Percentiles rank a stretch among this genome's conserved stretches.
phyloP scores from a whole-genome alignment of 2,888 invertebrate genomes.

The Dorcus parallelipipedus region DNA sequence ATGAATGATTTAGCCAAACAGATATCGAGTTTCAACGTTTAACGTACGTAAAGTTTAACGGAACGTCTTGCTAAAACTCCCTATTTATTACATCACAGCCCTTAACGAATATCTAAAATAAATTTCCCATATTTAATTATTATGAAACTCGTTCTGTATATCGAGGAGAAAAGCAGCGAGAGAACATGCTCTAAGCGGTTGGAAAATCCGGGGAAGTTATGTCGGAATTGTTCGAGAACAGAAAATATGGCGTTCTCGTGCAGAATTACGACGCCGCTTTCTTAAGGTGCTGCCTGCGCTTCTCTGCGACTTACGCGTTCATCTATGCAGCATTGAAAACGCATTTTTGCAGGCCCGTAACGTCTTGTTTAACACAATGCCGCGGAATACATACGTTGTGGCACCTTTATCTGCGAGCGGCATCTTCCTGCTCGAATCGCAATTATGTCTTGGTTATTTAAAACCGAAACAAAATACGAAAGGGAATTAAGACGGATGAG shows the following conservation, averaged over 20 bases:
- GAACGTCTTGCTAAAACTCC: too few species aligned
- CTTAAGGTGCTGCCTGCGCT: constrained; percentile 11
- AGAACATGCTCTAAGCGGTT: too few species aligned
- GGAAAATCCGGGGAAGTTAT: constrained; percentile 11
- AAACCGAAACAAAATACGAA: not conserved
- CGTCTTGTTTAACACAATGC: constrained; percentile 22
- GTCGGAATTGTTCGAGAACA: constrained; percentile 14
- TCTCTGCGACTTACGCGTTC: constrained; percentile 2
- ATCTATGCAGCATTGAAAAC: constrained; percentile 20
- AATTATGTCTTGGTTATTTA: not conserved
- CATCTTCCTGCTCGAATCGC: constrained; percentile 5
- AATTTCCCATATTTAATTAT: too few species aligned
- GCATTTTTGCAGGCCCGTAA: constrained; percentile 14
- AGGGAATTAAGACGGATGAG: too few species aligned
- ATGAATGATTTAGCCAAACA: too few species aligned
- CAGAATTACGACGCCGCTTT: constrained; percentile 22
- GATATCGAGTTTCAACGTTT: too few species aligned
- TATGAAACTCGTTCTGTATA: too few species aligned
- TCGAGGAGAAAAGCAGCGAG: too few species aligned
- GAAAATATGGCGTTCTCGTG: constrained; percentile 14
- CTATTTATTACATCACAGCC: too few species aligned
- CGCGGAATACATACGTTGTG: constrained; percentile 13
- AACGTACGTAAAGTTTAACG: too few species aligned
- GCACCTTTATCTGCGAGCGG: constrained; percentile 16
- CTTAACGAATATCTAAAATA: too few species aligned